Evolutionary conservation across 53 echinoderm and acorn worm genomes (phyloP).

Genomic region (Astropecten irregularis): DNA sequence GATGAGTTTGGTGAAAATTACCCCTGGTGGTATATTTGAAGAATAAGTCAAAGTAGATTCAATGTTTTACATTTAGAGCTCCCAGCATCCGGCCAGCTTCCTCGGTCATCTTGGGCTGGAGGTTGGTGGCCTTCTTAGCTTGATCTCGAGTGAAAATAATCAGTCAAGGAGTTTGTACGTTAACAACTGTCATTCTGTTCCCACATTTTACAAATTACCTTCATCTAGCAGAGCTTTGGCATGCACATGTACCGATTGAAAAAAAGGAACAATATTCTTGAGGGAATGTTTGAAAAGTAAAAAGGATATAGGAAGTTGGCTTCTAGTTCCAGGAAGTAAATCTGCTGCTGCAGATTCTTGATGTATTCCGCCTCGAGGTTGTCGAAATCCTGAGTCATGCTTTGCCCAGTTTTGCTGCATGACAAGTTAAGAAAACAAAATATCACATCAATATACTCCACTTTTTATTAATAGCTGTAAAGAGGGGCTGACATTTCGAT

Average conservation of each 20-base stretch:
- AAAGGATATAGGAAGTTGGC: slow-evolving; percentile 99
- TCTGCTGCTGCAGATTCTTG: slow-evolving; percentile 97
- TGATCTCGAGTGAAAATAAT: slow-evolving; percentile 82
- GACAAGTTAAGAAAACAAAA: too few species aligned
- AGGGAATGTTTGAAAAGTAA: background rate
- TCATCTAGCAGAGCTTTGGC: too few species aligned
- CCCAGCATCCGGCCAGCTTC: slow-evolving; percentile 90
- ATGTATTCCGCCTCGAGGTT: slow-evolving; percentile 96
- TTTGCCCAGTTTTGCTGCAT: slow-evolving; percentile 74
- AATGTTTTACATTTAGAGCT: slow-evolving; percentile 68
- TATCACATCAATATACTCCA: too few species aligned
- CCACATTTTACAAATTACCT: too few species aligned
- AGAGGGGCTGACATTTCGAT: too few species aligned
- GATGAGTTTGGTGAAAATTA: too few species aligned
- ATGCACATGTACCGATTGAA: too few species aligned
- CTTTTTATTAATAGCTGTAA: too few species aligned
- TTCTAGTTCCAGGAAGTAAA: slow-evolving; percentile 96
- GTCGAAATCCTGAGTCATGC: slow-evolving; percentile 46
- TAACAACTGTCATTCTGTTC: too few species aligned
- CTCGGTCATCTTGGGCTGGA: slow-evolving; percentile 94
- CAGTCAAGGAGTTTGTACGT: slow-evolving; percentile 76
- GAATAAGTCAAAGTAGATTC: too few species aligned
- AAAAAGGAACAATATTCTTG: too few species aligned
- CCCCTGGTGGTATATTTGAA: too few species aligned
- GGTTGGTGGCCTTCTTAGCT: slow-evolving; percentile 89